These are phyloP conservation scores for Lordiphosa stackelbergi DNA, from an alignment of 1,140 invertebrate species.

Conservation along the genomic window DNA sequence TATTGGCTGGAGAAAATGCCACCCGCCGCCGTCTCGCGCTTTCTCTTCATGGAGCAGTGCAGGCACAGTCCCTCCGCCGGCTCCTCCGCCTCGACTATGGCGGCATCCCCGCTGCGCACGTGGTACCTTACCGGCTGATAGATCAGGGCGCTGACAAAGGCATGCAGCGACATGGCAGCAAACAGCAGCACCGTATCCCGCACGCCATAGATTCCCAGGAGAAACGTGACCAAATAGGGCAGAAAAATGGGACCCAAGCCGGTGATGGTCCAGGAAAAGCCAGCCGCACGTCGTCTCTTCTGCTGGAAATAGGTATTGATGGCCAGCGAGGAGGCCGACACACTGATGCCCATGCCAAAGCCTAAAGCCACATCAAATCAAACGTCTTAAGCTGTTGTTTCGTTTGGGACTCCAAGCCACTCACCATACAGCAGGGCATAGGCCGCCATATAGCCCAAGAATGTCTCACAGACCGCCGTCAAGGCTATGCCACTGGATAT, in stretches of 20 bases:
- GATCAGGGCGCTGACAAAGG: slow-evolving; percentile 80
- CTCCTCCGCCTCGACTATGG: slow-evolving; percentile 3
- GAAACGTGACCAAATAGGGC: slow-evolving; percentile 79
- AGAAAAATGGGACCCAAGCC: slow-evolving; percentile 80
- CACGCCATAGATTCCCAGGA: slow-evolving; percentile 79
- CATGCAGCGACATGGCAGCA: slow-evolving; percentile 80
- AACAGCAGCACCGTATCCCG: slow-evolving; percentile 80
- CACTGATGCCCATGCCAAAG: slow-evolving; percentile 80
- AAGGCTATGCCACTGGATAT: slow-evolving; percentile 79
- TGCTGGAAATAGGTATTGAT: slow-evolving; percentile 82
- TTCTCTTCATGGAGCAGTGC: slow-evolving; percentile 62
- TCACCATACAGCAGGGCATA: slow-evolving; percentile 81
- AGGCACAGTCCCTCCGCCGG: slow-evolving; percentile 40
- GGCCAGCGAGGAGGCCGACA: slow-evolving; percentile 81
- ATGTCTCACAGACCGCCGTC: slow-evolving; percentile 80
- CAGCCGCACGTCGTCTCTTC: slow-evolving; percentile 79
- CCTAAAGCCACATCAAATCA: slow-evolving; percentile 67
- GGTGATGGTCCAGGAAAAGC: slow-evolving; percentile 80
- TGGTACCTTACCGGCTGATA: slow-evolving; percentile 83
- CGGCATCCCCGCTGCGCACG: not conserved
- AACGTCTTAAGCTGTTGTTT: slow-evolving; percentile 11
- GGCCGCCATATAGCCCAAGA: slow-evolving; percentile 80
- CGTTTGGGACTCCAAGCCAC: slow-evolving; percentile 8
- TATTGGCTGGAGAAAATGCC: slow-evolving; percentile 82
- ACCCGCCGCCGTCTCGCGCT: slow-evolving; percentile 62